A percentile compares a stretch with the other conserved stretches of the same genome.
Evolutionary conservation across 1,140 invertebrate genomes (phyloP).

Genomic region (Aphelenchoides fujianensis): DNA sequence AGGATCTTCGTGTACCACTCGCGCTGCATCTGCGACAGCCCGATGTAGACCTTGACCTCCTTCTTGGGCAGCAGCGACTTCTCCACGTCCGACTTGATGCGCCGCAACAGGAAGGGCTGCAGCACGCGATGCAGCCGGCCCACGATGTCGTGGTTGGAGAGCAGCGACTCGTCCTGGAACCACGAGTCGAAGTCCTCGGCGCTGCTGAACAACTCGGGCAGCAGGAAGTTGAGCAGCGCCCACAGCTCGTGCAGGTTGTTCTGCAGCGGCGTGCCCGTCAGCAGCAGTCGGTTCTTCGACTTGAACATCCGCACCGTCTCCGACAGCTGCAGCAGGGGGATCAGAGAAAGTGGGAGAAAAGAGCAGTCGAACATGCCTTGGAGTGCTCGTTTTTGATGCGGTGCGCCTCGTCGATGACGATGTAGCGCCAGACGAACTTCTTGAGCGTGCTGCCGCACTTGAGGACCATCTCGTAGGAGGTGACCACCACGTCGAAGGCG

Average conservation of each 20-base stretch:
- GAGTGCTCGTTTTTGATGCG: conserved; percentile 99
- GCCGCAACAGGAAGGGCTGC: conserved; percentile 87
- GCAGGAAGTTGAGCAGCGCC: conserved; percentile 93
- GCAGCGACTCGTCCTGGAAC: conserved; percentile 93
- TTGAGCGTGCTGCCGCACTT: conserved; percentile 93
- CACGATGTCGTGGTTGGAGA: conserved; percentile 80
- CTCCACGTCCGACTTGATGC: conserved; percentile 96
- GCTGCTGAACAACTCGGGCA: conserved; percentile 97
- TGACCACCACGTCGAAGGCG: conserved; percentile 68
- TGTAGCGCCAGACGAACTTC: conserved; percentile 94
- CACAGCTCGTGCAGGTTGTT: conserved; percentile 96
- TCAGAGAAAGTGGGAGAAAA: too few relatives aligned
- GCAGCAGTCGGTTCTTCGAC: conserved; percentile 87
- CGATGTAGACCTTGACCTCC: conserved; percentile 83
- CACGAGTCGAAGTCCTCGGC: conserved; percentile 95
- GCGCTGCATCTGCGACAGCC: conserved; percentile 95
- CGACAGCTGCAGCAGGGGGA: too few relatives aligned
- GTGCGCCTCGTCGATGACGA: conserved; percentile 98
- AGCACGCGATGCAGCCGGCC: conserved; percentile 83
- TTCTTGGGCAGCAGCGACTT: conserved; percentile 93
- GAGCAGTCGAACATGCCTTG: too few relatives aligned
- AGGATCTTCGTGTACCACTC: too few relatives aligned
- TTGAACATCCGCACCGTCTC: conserved; percentile 96
- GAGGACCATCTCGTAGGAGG: conserved; percentile 98
- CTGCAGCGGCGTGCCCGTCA: conserved; percentile 90